phyloP scores from a whole-genome alignment of 2,797 vertebrate genomes.

The Cirrhinus molitorella region DNA sequence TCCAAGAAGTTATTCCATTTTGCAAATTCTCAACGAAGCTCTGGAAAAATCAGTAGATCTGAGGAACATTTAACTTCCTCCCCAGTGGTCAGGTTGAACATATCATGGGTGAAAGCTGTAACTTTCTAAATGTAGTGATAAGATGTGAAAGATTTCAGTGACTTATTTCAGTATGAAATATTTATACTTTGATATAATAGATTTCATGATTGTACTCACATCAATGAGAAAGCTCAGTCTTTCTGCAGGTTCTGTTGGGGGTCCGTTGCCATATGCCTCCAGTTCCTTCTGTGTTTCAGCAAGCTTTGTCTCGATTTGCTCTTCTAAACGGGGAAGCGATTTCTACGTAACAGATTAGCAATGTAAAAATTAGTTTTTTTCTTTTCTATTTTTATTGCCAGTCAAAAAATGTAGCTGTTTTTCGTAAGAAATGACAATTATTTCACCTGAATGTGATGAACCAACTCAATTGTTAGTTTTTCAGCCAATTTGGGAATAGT shows the following conservation, averaged over 20 bases:
- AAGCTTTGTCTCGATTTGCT: conserved; percentile 81
- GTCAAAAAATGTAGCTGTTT: background rate
- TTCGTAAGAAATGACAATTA: too few species aligned
- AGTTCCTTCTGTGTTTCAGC: conserved; percentile 76
- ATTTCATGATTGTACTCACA: conserved; percentile 62
- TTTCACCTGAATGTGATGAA: conserved; percentile 85
- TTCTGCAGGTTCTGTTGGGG: conserved; percentile 68
- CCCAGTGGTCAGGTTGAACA: conserved; percentile 71
- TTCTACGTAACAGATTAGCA: conserved; percentile 55
- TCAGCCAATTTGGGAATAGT: conserved; percentile 85
- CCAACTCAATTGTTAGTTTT: conserved; percentile 87
- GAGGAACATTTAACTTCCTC: conserved; percentile 75
- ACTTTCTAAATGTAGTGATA: conserved; percentile 70
- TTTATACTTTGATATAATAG: background rate
- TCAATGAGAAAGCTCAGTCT: conserved; percentile 72
- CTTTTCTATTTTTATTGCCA: background rate
- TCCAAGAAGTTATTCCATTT: conserved; percentile 70
- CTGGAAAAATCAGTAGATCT: conserved; percentile 70
- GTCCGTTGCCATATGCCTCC: conserved; percentile 74
- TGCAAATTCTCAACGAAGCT: conserved; percentile 71
- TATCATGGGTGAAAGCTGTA: conserved; percentile 74
- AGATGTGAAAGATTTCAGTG: background rate
- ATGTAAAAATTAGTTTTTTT: background rate
- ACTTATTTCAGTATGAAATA: background rate
- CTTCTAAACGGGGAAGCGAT: conserved; percentile 75